A percentile compares a stretch with the other conserved stretches of the same genome.
Evolutionary conservation across 2,888 invertebrate species (phyloP).

Genomic region (Brassicogethes aeneus): DNA sequence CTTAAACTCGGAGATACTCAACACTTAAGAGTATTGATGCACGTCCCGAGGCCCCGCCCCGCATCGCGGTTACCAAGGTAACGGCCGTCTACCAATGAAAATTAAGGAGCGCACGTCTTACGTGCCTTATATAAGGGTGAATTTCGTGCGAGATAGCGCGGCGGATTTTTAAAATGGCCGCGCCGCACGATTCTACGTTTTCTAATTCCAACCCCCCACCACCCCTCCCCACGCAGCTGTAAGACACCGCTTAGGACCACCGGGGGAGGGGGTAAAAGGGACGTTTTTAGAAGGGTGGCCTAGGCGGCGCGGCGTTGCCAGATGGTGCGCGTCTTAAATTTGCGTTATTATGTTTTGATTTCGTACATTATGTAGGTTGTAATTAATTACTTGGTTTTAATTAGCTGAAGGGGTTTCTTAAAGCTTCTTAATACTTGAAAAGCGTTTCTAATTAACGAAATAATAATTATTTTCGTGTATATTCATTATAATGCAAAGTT

Average conservation of each 20-base stretch:
- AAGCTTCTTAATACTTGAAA: no score
- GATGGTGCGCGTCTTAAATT: not conserved
- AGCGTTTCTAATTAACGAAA: no score
- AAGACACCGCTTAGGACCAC: constrained; percentile 6
- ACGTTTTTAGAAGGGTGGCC: not conserved
- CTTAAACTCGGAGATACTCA: no score
- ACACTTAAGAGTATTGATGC: constrained; percentile 4
- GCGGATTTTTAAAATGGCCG: not conserved
- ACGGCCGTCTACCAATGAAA: constrained; percentile 38
- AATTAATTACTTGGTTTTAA: no score
- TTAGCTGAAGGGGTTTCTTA: constrained; percentile 17
- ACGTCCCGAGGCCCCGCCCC: constrained; percentile 9
- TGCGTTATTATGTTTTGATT: no score
- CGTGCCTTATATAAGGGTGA: constrained; percentile 13
- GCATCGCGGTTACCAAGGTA: constrained; percentile 34
- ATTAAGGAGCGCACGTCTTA: constrained; percentile 39
- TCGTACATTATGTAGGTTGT: no score
- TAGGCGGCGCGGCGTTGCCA: not conserved
- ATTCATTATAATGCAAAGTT: no score
- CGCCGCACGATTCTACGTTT: no score
- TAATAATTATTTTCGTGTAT: no score
- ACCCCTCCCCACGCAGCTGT: not conserved
- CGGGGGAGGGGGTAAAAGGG: not conserved
- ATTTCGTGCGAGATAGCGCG: not conserved
- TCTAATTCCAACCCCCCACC: no score